phyloP scores from a whole-genome alignment of 2,888 invertebrate genomes.

The Caenorhabditis uteleia region DNA sequence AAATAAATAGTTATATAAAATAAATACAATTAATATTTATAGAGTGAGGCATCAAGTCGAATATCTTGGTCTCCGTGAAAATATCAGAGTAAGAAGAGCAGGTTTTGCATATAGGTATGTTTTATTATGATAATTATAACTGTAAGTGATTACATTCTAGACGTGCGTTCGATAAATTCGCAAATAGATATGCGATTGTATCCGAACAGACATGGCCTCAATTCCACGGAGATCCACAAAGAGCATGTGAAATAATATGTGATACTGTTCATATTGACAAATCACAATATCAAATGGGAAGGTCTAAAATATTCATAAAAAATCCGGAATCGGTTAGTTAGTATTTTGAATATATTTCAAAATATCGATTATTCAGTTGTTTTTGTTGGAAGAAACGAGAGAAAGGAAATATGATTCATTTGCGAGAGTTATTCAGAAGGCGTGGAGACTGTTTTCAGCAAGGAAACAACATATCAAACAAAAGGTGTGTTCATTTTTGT shows the following conservation, averaged over 20 bases:
- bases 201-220: slow-evolving; percentile 77
- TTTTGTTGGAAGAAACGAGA: slow-evolving; percentile 77
- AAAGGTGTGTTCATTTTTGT: slow-evolving; percentile 66
- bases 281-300: slow-evolving; percentile 77
- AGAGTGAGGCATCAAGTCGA: slow-evolving; percentile 78
- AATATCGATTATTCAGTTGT: slow-evolving; percentile 73
- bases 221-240: slow-evolving; percentile 72
- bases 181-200: slow-evolving; percentile 76
- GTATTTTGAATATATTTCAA: slow-evolving; percentile 2
- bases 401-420: slow-evolving; percentile 78
- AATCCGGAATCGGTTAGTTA: slow-evolving; percentile 76
- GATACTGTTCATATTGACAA: slow-evolving; percentile 75
- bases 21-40: slow-evolving; percentile 18
- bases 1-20: not conserved
- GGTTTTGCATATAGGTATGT: slow-evolving; percentile 79
- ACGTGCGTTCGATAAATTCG: slow-evolving; percentile 66
- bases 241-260: slow-evolving; percentile 75
- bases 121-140: not conserved
- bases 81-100: slow-evolving; percentile 77
- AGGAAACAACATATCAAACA: slow-evolving; percentile 75
- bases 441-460: slow-evolving; percentile 77
- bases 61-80: slow-evolving; percentile 78
- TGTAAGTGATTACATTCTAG: too few relatives aligned
- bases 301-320: slow-evolving; percentile 78
- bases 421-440: slow-evolving; percentile 77